Percentiles rank a stretch among this genome's conserved stretches.
These are phyloP conservation scores for Equus przewalskii DNA, from an alignment of 2,113 vertebrate species.

Conservation along the genomic window DNA sequence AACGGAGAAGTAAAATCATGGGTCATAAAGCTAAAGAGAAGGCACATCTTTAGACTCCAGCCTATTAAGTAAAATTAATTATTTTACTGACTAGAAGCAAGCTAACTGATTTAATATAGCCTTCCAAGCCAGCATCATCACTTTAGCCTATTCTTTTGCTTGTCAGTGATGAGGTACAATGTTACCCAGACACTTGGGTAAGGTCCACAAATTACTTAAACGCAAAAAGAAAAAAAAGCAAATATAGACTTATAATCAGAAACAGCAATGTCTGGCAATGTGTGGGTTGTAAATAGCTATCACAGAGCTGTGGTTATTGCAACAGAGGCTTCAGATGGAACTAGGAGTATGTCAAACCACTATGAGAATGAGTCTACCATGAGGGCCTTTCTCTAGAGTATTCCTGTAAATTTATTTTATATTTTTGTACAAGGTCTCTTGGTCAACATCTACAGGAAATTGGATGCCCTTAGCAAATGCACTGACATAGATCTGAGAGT, in stretches of 20 bases:
- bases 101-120: background rate
- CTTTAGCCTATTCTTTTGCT: background rate
- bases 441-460: background rate
- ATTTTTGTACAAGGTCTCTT: background rate
- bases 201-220: conserved; percentile 61
- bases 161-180: background rate
- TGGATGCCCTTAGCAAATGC: background rate
- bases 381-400: background rate
- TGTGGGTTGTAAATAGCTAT: conserved; percentile 41
- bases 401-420: background rate
- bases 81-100: background rate
- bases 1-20: background rate
- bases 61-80: background rate
- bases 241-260: conserved; percentile 7
- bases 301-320: conserved; percentile 51
- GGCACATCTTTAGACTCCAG: background rate
- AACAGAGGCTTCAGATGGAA: conserved; percentile 17
- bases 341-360: background rate
- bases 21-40: background rate
- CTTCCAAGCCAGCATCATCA: background rate
- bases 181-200: conserved; percentile 21
- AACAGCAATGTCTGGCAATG: background rate
- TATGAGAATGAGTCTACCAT: conserved; percentile 1
- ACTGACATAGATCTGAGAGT: background rate
- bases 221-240: conserved; percentile 62